phyloP scores from a whole-genome alignment of 2,888 invertebrate species.

The Tinea trinotella region DNA sequence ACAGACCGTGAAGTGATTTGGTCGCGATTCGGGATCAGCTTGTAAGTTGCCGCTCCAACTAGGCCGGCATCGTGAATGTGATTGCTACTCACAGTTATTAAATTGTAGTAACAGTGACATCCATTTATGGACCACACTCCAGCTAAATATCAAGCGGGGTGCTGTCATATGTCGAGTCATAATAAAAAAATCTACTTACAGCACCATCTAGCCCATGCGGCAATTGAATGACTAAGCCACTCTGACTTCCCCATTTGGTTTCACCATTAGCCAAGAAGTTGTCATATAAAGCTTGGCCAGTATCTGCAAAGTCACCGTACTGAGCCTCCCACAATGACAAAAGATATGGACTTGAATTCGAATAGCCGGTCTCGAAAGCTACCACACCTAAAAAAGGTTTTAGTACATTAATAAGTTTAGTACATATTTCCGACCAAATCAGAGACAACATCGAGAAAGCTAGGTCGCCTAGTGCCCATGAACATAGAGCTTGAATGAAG shows the following conservation, averaged over 20 bases:
- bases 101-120: too few species aligned
- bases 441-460: neutral
- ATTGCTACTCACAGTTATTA: too few species aligned
- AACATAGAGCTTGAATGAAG: too few species aligned
- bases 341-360: constrained; percentile 81
- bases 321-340: constrained; percentile 89
- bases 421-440: too few species aligned
- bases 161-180: too few species aligned
- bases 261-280: constrained; percentile 78
- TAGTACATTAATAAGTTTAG: neutral
- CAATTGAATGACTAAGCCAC: constrained; percentile 82
- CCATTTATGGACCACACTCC: too few species aligned
- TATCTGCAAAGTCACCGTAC: constrained; percentile 89
- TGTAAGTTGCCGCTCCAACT: too few species aligned
- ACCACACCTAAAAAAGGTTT: constrained; percentile 39
- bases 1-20: too few species aligned
- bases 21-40: too few species aligned
- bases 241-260: constrained; percentile 87
- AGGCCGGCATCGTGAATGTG: too few species aligned
- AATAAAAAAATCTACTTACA: constrained; percentile 33
- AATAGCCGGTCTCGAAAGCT: constrained; percentile 88
- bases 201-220: constrained; percentile 88
- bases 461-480: neutral
- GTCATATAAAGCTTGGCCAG: constrained; percentile 76
- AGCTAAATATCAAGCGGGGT: too few species aligned